Conservation (phyloP, 2,888 invertebrate genomes). For the Galeopsomyia nigrocyanea region DNA sequence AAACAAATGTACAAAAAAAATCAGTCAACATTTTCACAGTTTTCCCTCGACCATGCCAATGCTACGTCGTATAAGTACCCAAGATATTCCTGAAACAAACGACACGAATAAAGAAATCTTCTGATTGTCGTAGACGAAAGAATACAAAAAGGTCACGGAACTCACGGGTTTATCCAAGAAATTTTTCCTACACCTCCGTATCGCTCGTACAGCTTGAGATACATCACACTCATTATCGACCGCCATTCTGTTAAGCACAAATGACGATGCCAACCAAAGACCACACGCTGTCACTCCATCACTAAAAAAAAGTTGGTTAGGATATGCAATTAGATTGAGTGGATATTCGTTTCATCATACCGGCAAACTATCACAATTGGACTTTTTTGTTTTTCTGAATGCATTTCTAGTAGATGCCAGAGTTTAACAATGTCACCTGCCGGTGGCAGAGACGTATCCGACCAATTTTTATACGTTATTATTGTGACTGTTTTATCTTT, state of each 20-base stretch:
- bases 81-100: slow-evolving; percentile 64
- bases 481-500: slow-evolving; percentile 36
- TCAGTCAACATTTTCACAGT: neutral
- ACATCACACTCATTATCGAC: slow-evolving; percentile 71
- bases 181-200: slow-evolving; percentile 68
- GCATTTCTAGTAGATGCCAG: slow-evolving; percentile 63
- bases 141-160: neutral
- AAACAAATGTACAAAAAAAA: neutral
- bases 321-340: neutral
- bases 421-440: slow-evolving; percentile 61
- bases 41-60: slow-evolving; percentile 11
- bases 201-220: slow-evolving; percentile 68
- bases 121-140: neutral
- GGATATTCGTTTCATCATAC: slow-evolving; percentile 52
- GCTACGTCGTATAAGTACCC: slow-evolving; percentile 66
- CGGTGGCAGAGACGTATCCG: slow-evolving; percentile 50
- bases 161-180: slow-evolving; percentile 65
- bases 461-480: slow-evolving; percentile 44
- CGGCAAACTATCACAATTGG: slow-evolving; percentile 67
- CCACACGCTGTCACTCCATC: slow-evolving; percentile 70
- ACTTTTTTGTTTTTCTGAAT: slow-evolving; percentile 59
- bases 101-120: neutral
- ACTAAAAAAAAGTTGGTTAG: slow-evolving; percentile 58
- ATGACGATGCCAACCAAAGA: slow-evolving; percentile 68
- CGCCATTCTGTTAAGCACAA: slow-evolving; percentile 70